Base-by-base conservation (phyloP, 2,888 invertebrate species). In the Sminthurinus aureus region DNA sequence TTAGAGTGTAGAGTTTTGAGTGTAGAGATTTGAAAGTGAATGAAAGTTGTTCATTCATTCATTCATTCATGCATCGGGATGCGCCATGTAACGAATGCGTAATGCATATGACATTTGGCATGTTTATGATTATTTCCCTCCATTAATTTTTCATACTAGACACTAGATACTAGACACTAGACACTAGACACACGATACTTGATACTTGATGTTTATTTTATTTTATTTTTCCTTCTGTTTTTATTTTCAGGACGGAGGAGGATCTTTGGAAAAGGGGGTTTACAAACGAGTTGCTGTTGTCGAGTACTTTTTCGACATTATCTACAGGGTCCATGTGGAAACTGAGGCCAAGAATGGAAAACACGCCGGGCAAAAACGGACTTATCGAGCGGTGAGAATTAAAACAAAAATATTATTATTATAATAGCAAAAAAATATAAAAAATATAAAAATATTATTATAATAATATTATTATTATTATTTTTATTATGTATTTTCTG, bases 221-320 rank as follows among this genome's bases (percentile, higher is more conserved):
- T 9, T 13, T 15, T 58, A 11, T 2, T 58, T 2, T 58, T 50
- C 15, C 26, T 74, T 24, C 6, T 50, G 74, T 1, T 38, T 38
- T 38, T 38, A 38, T 12, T 22, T 50, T 74, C 11, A 20, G 50
- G 75, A 75, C 50, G 75, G 51, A 24, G 64, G 66, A 26, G 38
- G 69, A n/a, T 20, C 15, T 83, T 82, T 20, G 74, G 22, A 22
- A 88, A 86, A 86, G 26, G 85, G 87, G 74, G 88, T 95, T 20
- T 97, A 95, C 91, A 94, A 97, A 89, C 95, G 96, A 90, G 98
- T 98, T 76, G 98, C 98, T 0, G 94, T 98, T 66, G 98, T 98
- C n/a, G 98, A 98, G 91, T 96, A 98, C 90, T 98, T 98, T 92
- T 98, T 97, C 90, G 96, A 98, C 90, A 98, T 98, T 87, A 98